A percentile compares a stretch with the other conserved stretches of the same genome.
Conservation (phyloP, 2,113 vertebrate genomes). For the Macrotus californicus region DNA sequence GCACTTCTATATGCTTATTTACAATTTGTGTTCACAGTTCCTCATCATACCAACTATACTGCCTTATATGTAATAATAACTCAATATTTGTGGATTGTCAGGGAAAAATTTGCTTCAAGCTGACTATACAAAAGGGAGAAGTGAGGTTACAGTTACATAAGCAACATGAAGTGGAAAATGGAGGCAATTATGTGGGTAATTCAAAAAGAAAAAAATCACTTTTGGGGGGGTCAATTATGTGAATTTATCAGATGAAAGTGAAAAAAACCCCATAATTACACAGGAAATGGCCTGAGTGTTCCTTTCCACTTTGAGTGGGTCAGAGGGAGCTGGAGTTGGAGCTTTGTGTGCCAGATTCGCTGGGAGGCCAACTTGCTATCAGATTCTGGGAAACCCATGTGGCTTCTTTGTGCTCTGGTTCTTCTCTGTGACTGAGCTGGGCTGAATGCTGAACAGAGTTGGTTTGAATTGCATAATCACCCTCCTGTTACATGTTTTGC, state of each 20-base stretch:
- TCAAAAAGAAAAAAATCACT: not conserved
- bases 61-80: not conserved
- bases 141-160: not conserved
- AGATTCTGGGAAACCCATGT: not conserved
- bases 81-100: not conserved
- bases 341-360: too few relatives aligned
- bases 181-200: not conserved
- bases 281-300: not conserved
- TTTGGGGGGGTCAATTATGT: not conserved
- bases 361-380: not conserved
- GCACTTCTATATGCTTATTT: rapidly evolving
- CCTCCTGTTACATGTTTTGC: not conserved
- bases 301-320: not conserved
- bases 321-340: not conserved
- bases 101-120: not conserved
- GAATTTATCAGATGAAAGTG: not conserved
- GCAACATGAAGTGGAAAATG: not conserved
- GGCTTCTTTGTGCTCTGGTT: not conserved
- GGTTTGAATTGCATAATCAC: not conserved
- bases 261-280: not conserved
- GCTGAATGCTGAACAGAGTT: not conserved
- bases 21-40: not conserved
- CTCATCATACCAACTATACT: too few relatives aligned
- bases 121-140: not conserved
- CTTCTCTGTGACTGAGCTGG: not conserved